phyloP scores from a whole-genome alignment of 2,113 vertebrate genomes.

The Acanthochromis polyacanthus region DNA sequence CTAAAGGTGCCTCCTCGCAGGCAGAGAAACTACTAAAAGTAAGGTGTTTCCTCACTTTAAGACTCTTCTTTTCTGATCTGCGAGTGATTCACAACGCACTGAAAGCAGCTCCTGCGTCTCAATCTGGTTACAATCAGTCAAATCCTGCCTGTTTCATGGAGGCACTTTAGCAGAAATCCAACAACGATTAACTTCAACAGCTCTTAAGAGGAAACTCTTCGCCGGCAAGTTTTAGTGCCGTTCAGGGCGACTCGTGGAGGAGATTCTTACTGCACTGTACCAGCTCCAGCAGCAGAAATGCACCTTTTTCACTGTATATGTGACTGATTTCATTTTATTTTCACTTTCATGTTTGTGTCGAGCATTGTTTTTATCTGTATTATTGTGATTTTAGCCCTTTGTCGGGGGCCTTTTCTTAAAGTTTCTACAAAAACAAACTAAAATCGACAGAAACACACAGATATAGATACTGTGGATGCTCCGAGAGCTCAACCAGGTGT shows the following conservation, averaged over 20 bases:
- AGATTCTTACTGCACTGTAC: no score
- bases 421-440: no score
- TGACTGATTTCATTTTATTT: no score
- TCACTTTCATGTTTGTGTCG: not conserved
- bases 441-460: no score
- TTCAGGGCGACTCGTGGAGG: not conserved
- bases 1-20: no score
- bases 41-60: no score
- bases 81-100: not conserved
- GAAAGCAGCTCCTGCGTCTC: not conserved
- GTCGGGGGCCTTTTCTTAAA: not conserved
- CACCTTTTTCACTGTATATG: no score
- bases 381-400: not conserved
- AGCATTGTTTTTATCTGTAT: not conserved
- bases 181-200: conserved; percentile 1
- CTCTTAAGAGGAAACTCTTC: not conserved
- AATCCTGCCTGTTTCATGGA: conserved; percentile 10
- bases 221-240: not conserved
- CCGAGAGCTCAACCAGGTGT: not conserved
- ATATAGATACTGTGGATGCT: not conserved
- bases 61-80: no score
- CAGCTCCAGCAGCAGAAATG: no score
- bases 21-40: no score
- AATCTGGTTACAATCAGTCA: conserved; percentile 20
- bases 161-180: conserved; percentile 14